Base-by-base conservation (phyloP, 2,797 vertebrate species). In the Pseudocheirus occidentalis region DNA sequence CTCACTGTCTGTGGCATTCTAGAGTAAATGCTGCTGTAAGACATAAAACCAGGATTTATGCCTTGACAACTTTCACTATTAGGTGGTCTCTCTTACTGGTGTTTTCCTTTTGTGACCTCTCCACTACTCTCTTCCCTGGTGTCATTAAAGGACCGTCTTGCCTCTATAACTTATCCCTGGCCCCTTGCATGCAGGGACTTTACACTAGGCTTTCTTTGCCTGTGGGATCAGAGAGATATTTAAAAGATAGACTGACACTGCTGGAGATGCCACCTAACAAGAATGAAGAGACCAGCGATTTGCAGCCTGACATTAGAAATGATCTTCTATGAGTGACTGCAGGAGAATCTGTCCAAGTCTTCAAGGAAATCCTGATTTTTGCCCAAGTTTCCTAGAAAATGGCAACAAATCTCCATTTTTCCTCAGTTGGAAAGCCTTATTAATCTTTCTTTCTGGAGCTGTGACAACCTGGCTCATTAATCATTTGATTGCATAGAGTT, bases 291-390 rank as follows among this genome's bases (percentile, higher is more conserved):
- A 40, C 34, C 58, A 93, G 4, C 1, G 52, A 90, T 90, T 90
- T 94, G 56, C 10, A 94, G 24, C 58, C 29, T 90, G 5, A 90
- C 55, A 18, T 94, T 93, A 55, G 66, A 95, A 92, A 95, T 90
- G 93, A 93, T 90, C 57, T 27, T 57, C 34, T 4, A 11, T 91
- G 66, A 91, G 28, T 90, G 28, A 62, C 55, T 90, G 10, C 34
- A 89, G 81, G 66, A 28, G 28, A 90, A 31, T 55, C 27, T 21
- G 16, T 91, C 94, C 54, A 96, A 90, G 11, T 73, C 29, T 5
- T 90, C 46, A 91, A 93, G 96, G 93, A 94, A 95, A 97, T 46
- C 24, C 73, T 50, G 40, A 87, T 46, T 87, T 87, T 50, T 50
- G 9, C 21, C 40, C 40, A 28, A 87, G 40, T 87, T 87, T 21